Percentiles rank a stretch among this genome's conserved stretches.
Conservation (phyloP, 1,140 invertebrate species). For the Globodera ellingtonae region DNA sequence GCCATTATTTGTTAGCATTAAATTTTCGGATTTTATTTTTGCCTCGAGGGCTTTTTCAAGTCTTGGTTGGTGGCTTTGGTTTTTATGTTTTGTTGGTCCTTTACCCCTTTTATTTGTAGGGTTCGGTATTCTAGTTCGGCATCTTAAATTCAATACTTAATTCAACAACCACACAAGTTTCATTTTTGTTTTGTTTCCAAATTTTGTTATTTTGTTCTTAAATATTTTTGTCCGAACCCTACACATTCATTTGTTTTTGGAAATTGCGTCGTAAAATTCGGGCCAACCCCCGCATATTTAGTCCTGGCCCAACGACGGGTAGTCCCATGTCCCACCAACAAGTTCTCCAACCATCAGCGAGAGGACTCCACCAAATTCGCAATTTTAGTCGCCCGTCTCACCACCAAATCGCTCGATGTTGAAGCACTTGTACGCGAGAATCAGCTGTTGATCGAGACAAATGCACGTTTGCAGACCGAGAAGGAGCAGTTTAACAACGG, state of each 20-base stretch:
- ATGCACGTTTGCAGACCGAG: constrained; percentile 48
- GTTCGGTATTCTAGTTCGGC: too few relatives aligned
- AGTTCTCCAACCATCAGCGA: constrained; percentile 16
- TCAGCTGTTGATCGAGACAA: constrained; percentile 54
- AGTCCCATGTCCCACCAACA: constrained; percentile 2
- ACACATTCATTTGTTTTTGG: not conserved
- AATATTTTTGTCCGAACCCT: not conserved
- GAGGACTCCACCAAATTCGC: constrained; percentile 47
- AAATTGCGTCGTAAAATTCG: not conserved
- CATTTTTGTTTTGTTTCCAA: not conserved
- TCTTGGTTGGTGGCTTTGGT: too few relatives aligned
- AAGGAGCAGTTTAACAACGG: constrained; percentile 14
- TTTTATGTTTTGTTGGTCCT: too few relatives aligned
- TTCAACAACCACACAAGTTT: not conserved
- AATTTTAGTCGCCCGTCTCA: constrained; percentile 59
- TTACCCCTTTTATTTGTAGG: too few relatives aligned
- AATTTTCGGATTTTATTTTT: too few relatives aligned
- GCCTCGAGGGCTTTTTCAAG: too few relatives aligned
- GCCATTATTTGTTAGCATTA: too few relatives aligned
- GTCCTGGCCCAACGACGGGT: not conserved
- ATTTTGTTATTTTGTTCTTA: not conserved
- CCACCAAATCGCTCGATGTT: constrained; percentile 47
- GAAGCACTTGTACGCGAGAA: constrained; percentile 59
- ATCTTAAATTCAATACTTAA: not conserved
- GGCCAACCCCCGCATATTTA: not conserved